Conservation (phyloP, 2,888 invertebrate genomes). For the Phrixothrix hirtus region DNA sequence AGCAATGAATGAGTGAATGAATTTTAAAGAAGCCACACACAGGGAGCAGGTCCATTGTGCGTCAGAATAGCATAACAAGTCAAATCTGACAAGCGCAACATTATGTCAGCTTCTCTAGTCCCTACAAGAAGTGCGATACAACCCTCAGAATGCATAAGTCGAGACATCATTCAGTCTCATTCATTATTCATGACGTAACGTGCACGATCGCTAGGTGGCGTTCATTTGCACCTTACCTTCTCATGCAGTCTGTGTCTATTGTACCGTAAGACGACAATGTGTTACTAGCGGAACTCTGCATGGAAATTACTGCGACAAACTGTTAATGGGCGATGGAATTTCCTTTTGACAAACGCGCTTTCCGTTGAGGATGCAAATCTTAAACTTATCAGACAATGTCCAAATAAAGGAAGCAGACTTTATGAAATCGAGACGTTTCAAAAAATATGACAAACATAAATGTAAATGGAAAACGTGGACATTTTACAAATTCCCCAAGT, state of each 20-base stretch:
- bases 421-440: neutral
- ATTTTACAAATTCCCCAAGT: neutral
- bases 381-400: neutral
- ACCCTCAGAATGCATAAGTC: conserved; percentile 25
- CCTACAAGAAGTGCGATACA: conserved; percentile 17
- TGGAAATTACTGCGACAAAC: conserved; percentile 10
- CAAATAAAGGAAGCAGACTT: no score
- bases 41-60: conserved; percentile 7
- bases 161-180: conserved; percentile 18
- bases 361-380: neutral
- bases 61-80: conserved; percentile 16
- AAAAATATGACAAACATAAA: no score
- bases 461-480: no score
- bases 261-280: conserved; percentile 12
- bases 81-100: conserved; percentile 22
- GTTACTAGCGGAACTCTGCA: conserved; percentile 6
- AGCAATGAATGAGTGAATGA: conserved; percentile 10
- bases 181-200: conserved; percentile 24
- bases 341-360: conserved; percentile 3
- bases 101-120: conserved; percentile 15
- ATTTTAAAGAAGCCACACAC: conserved; percentile 6
- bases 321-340: conserved; percentile 8
- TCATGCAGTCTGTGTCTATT: conserved; percentile 3
- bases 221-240: conserved; percentile 15
- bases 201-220: conserved; percentile 19